These are phyloP conservation scores for Xiphophorus couchianus DNA, from an alignment of 2,113 vertebrate genomes.

Conservation along the genomic window DNA sequence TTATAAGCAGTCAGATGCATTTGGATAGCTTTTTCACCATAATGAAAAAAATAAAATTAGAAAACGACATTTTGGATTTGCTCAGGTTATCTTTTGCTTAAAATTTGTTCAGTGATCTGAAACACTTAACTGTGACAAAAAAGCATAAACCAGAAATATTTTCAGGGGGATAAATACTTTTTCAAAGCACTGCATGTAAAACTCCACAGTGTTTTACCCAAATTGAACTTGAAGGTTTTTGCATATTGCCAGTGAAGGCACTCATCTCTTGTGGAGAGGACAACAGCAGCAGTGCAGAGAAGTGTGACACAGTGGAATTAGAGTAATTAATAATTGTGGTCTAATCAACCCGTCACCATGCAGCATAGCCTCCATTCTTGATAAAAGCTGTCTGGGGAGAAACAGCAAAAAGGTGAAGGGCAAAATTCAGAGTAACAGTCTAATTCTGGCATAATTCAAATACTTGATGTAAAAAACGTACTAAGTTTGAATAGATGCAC, in stretches of 20 bases:
- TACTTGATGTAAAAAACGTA: background rate
- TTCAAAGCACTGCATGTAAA: no score
- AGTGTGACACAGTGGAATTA: slow-evolving; percentile 52
- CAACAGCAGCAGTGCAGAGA: slow-evolving; percentile 43
- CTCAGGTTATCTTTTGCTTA: no score
- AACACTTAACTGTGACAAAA: no score
- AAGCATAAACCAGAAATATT: no score
- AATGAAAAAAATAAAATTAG: background rate
- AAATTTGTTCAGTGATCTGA: no score
- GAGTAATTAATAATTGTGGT: slow-evolving; percentile 61
- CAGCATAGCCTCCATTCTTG: slow-evolving; percentile 36
- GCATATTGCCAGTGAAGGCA: slow-evolving; percentile 23
- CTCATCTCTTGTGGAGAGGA: slow-evolving; percentile 34
- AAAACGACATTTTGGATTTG: no score
- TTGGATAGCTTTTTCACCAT: background rate
- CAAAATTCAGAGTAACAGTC: slow-evolving; percentile 28
- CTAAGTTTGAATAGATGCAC: background rate
- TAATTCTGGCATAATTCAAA: background rate
- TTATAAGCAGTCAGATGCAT: no score
- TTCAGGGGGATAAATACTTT: no score
- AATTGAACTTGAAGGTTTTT: background rate
- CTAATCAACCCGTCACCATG: slow-evolving; percentile 45
- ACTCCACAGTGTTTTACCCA: no score
- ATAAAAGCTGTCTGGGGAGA: slow-evolving; percentile 41
- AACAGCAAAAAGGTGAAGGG: slow-evolving; percentile 12